Conservation (phyloP, 64 coral and sea anemone species). For the Anthopleura sola region DNA sequence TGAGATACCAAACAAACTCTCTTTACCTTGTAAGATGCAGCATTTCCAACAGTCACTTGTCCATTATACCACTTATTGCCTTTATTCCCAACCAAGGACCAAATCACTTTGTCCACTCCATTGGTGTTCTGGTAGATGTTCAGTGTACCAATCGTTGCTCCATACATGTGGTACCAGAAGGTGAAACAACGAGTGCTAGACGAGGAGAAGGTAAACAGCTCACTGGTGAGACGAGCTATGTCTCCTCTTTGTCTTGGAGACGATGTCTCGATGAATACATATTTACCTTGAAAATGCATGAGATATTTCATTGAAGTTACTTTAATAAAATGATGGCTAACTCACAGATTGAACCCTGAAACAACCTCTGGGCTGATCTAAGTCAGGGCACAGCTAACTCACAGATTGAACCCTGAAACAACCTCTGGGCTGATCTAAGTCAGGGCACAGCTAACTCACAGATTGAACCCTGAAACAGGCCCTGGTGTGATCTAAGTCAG, state of each 20-base stretch:
- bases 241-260: slow-evolving; percentile 46
- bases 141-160: slow-evolving; percentile 55
- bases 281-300: slow-evolving; percentile 51
- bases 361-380: neutral
- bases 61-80: slow-evolving; percentile 84
- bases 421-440: too few relatives aligned
- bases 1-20: too few relatives aligned
- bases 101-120: slow-evolving; percentile 61
- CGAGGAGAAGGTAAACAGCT: slow-evolving; percentile 55
- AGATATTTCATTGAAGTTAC: neutral
- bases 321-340: too few relatives aligned
- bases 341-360: too few relatives aligned
- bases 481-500: too few relatives aligned
- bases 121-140: slow-evolving; percentile 74
- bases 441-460: too few relatives aligned
- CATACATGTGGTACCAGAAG: slow-evolving; percentile 99
- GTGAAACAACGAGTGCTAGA: slow-evolving; percentile 64
- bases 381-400: too few relatives aligned
- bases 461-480: neutral
- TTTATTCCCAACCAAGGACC: slow-evolving; percentile 75
- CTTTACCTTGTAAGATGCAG: slow-evolving; percentile 57
- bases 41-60: slow-evolving; percentile 81
- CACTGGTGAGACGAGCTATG: slow-evolving; percentile 74
- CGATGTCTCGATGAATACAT: slow-evolving; percentile 88
- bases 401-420: too few relatives aligned